A percentile compares a stretch with the other conserved stretches of the same genome.
Evolutionary conservation across 2,888 invertebrate genomes (phyloP).

Genomic region (Cosmorhoe ocellata): DNA sequence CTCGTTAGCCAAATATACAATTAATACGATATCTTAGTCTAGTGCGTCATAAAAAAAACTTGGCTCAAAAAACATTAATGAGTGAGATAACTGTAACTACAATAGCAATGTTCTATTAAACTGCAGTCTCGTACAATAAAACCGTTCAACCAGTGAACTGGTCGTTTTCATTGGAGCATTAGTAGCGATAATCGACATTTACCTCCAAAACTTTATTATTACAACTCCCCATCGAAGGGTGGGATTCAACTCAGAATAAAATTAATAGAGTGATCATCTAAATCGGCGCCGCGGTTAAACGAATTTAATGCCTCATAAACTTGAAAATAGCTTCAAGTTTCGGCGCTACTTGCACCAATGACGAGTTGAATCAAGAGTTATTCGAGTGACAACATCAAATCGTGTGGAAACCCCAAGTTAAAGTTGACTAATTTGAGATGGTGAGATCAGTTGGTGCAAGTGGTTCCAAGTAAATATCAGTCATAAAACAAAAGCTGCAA

Average conservation of each 20-base stretch:
- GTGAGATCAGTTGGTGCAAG: not conserved
- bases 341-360: conserved; percentile 4
- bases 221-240: conserved; percentile 14
- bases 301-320: conserved; percentile 46
- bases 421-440: not conserved
- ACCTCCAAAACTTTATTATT: conserved; percentile 22
- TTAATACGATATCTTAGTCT: not conserved
- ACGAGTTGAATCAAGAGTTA: not conserved
- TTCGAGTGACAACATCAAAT: conserved; percentile 1
- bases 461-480: conserved; percentile 38
- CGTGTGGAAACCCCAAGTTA: not conserved
- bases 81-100: conserved; percentile 5
- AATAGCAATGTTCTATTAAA: conserved; percentile 10
- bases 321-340: conserved; percentile 29
- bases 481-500: conserved; percentile 41
- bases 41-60: conserved; percentile 1
- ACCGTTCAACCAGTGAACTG: conserved; percentile 15
- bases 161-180: conserved; percentile 14
- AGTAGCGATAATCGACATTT: conserved; percentile 20
- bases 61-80: conserved; percentile 1
- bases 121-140: conserved; percentile 28
- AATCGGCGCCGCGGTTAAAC: conserved; percentile 36
- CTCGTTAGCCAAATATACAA: conserved; percentile 4
- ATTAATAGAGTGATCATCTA: conserved; percentile 38
- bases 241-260: conserved; percentile 29